Evolutionary conservation across 2,888 invertebrate species (phyloP).

Genomic region (Frankliniella intonsa): DNA sequence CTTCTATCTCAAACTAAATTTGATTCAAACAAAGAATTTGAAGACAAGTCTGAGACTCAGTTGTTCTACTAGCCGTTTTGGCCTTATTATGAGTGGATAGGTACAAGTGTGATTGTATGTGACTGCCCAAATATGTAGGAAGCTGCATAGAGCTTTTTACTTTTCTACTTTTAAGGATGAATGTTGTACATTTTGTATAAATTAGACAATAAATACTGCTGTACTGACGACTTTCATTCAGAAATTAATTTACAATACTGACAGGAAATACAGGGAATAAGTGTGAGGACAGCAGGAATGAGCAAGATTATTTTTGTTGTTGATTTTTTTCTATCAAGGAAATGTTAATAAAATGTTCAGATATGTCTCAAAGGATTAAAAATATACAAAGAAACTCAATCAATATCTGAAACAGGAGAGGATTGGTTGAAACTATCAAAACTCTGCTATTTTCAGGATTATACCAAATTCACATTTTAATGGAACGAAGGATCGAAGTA

Average conservation of each 20-base stretch:
- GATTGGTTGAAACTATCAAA: not conserved
- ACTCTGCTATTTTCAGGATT: too few species aligned
- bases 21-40: too few species aligned
- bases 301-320: too few species aligned
- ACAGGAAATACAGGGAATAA: not conserved
- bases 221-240: not conserved
- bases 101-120: not conserved
- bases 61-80: too few species aligned
- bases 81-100: too few species aligned
- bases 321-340: not conserved
- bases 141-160: too few species aligned
- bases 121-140: not conserved
- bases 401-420: not conserved
- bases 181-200: not conserved
- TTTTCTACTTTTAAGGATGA: not conserved
- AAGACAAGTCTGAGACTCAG: too few species aligned
- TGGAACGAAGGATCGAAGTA: not conserved
- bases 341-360: not conserved
- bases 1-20: too few species aligned
- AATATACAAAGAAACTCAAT: not conserved
- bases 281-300: not conserved
- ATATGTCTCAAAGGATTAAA: not conserved
- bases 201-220: not conserved
- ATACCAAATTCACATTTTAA: not conserved
- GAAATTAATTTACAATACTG: not conserved